phyloP scores from a whole-genome alignment of 2,888 invertebrate species.

The Pardosa pseudoannulata region DNA sequence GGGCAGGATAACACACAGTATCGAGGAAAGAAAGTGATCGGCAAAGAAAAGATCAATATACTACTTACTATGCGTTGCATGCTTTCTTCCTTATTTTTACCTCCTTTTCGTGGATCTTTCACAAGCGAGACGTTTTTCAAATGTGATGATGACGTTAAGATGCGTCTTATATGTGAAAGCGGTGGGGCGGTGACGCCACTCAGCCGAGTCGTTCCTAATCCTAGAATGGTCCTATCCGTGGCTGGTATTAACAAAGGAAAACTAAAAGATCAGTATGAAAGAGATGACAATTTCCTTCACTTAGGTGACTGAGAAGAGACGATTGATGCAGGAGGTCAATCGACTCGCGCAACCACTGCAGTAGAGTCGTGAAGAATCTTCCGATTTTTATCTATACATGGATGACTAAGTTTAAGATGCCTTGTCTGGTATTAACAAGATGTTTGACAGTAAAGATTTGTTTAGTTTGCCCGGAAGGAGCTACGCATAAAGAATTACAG shows the following conservation, averaged over 20 bases:
- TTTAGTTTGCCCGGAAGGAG: not conserved
- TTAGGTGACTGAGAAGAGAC: conserved; percentile 2
- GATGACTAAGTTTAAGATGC: not conserved
- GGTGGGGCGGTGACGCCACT: not conserved
- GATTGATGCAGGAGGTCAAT: not conserved
- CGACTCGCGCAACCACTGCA: not conserved
- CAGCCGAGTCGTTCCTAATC: conserved; percentile 16
- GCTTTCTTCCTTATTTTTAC: not conserved
- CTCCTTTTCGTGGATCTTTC: not conserved
- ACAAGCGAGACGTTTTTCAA: not conserved
- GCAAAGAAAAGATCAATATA: not conserved
- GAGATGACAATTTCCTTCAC: not conserved
- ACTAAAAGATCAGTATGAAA: not conserved
- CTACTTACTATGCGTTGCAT: not conserved
- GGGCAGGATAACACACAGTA: not conserved
- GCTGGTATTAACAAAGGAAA: not conserved
- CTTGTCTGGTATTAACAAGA: not conserved
- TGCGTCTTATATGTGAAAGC: not conserved
- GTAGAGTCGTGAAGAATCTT: not conserved
- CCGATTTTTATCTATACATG: not conserved
- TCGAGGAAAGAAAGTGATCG: not conserved
- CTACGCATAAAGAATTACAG: not conserved
- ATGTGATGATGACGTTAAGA: not conserved
- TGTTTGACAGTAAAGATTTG: not conserved
- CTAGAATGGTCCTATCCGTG: not conserved